phyloP scores from a whole-genome alignment of 1,140 invertebrate species.

The Panulirus ornatus region DNA sequence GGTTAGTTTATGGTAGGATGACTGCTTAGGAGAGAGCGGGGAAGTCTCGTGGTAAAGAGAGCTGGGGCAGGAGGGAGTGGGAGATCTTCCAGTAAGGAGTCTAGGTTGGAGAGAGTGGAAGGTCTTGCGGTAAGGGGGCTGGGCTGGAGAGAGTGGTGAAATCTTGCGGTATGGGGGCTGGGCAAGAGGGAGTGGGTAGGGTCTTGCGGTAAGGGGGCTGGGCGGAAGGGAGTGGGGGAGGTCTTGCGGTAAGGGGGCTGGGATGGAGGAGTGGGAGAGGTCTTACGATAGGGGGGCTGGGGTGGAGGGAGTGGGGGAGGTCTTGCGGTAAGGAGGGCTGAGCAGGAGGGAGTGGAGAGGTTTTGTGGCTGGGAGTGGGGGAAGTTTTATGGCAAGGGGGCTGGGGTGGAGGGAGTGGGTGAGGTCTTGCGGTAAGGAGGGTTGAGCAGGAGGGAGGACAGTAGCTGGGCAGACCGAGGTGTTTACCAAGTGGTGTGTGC shows the following conservation, averaged over 20 bases:
- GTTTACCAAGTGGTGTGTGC: constrained; percentile 1
- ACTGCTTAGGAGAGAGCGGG: background rate
- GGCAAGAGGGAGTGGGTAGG: no score
- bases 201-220: background rate
- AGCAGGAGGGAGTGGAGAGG: background rate
- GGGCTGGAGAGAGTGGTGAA: no score
- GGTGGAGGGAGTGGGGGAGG: background rate
- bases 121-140: no score
- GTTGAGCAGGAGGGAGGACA: background rate
- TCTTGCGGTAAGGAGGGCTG: background rate
- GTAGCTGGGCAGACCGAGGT: background rate
- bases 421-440: background rate
- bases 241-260: background rate
- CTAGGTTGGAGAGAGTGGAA: no score
- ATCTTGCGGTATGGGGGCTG: no score
- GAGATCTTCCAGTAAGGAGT: no score
- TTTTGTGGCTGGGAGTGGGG: background rate
- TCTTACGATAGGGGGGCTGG: background rate
- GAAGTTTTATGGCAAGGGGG: background rate
- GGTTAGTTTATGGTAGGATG: no score
- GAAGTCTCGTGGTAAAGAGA: background rate
- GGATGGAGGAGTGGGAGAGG: background rate
- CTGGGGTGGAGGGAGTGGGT: background rate
- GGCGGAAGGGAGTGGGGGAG: background rate
- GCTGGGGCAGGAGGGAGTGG: background rate